Conservation (phyloP, 2,113 vertebrate species). For the Atherinomorus stipes region DNA sequence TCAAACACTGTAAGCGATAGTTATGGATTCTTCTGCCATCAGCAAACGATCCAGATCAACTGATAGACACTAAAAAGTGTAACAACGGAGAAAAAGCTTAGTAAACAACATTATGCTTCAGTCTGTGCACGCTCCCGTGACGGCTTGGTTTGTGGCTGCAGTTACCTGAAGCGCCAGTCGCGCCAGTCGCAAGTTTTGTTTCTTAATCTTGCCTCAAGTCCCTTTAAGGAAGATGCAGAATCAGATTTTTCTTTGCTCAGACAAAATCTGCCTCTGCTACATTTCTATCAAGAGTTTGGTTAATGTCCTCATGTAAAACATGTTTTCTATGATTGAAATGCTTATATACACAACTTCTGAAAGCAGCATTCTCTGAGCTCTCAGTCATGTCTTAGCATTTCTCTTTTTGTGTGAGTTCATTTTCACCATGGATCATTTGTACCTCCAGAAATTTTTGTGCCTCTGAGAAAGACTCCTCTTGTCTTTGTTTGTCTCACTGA, state of each 20-base stretch:
- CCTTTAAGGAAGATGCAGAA: not conserved
- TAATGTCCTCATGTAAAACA: not conserved
- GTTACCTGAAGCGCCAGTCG: no score
- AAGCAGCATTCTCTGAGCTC: not conserved
- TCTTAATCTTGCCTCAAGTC: no score
- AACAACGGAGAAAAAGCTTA: no score
- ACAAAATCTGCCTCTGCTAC: not conserved
- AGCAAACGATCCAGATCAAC: no score
- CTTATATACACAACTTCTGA: not conserved
- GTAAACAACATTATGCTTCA: no score
- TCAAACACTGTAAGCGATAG: no score
- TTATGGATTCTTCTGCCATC: no score
- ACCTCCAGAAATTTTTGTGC: slow-evolving; percentile 27
- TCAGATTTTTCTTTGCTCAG: not conserved
- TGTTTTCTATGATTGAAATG: not conserved
- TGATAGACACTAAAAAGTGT: no score
- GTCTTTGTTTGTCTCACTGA: no score
- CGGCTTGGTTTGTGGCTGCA: no score
- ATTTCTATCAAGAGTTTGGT: not conserved
- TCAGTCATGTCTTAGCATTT: not conserved
- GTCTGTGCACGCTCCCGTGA: no score
- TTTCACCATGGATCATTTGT: slow-evolving; percentile 8
- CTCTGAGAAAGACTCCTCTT: slow-evolving; percentile 18
- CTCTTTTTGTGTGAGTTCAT: slow-evolving; percentile 12
- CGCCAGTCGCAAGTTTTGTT: no score